phyloP scores from a whole-genome alignment of 2,113 vertebrate species.

The Macrotus californicus region DNA sequence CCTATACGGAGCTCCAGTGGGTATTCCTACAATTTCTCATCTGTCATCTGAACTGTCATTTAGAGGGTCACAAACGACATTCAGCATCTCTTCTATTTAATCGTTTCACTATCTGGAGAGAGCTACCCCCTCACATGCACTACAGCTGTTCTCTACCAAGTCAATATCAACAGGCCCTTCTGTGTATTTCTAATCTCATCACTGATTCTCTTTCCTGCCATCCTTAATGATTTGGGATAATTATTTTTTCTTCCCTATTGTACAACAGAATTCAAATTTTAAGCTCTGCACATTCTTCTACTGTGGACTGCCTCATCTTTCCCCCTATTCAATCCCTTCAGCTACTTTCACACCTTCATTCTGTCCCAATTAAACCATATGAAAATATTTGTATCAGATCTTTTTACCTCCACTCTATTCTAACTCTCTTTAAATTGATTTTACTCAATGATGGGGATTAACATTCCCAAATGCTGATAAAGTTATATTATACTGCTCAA shows the following conservation, averaged over 20 bases:
- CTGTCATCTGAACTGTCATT: not conserved
- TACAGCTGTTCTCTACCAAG: not conserved
- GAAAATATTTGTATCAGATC: not conserved
- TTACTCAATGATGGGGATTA: not conserved
- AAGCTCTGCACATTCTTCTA: not conserved
- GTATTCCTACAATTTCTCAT: not conserved
- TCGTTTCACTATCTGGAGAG: not conserved
- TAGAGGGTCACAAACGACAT: not conserved
- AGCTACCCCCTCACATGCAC: accelerated
- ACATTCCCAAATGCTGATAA: not conserved
- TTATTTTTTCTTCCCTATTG: not conserved
- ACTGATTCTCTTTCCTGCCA: not conserved
- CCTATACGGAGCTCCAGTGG: not conserved
- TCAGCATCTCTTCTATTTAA: not conserved
- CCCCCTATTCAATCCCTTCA: not conserved
- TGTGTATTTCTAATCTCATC: not conserved
- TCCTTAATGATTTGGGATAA: not conserved
- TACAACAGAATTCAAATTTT: not conserved
- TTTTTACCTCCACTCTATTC: not conserved
- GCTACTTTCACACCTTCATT: not conserved
- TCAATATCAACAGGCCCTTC: not conserved
- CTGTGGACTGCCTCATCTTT: not conserved
- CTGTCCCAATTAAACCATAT: not conserved
- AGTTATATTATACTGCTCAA: not conserved
- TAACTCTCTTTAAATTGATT: not conserved